Base-by-base conservation (phyloP, 1,140 invertebrate species). In the Probaryconus sp. region DNA sequence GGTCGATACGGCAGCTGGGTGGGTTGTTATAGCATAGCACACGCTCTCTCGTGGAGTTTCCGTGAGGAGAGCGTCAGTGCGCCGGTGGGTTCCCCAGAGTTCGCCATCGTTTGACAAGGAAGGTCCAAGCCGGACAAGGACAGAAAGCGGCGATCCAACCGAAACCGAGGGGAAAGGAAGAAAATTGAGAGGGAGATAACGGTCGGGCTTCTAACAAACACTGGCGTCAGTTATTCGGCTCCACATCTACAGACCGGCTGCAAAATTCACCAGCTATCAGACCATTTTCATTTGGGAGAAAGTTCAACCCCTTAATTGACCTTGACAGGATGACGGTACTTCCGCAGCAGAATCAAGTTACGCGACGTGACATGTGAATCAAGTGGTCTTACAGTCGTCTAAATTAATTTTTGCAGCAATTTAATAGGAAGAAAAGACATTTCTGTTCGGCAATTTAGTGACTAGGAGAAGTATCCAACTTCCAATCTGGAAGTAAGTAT, bases 1-100 rank as follows among this genome's bases (percentile, higher is more conserved):
- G 84, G 84, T 83, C 83, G 83, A 84, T 85, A 84, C 72, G 77
- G 80, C 76, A 79, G 75, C 75, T 69, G 75, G 75, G 69, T 76
- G 69, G 71, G n/a, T n/a, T n/a, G n/a, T n/a, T 70, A 55, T 31
- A 40, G 67, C 47, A 63, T 45, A 50, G 42, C 43, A 47, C 67
- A 50, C 63, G 58, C 30, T 71, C 65, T 53, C 47, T 69, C 53
- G 55, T 50, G 60, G 38, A 24, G 47, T 26, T 5, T 33, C 33
- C 28, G 28, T 10, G 43, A 28, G 16, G 24, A 13, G 31, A 48
- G 70, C 72, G 78, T 65, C 65, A 53, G 55, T 73, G 68, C 71
- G 77, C 70, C 64, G 50, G 47, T 75, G 53, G 73, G 67, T 76
- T 53, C 31, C 40, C 60, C 56, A 55, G 55, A 61, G 53, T 58